Base-by-base conservation (phyloP, 2,113 vertebrate genomes). In the Syngnathus scovelli region DNA sequence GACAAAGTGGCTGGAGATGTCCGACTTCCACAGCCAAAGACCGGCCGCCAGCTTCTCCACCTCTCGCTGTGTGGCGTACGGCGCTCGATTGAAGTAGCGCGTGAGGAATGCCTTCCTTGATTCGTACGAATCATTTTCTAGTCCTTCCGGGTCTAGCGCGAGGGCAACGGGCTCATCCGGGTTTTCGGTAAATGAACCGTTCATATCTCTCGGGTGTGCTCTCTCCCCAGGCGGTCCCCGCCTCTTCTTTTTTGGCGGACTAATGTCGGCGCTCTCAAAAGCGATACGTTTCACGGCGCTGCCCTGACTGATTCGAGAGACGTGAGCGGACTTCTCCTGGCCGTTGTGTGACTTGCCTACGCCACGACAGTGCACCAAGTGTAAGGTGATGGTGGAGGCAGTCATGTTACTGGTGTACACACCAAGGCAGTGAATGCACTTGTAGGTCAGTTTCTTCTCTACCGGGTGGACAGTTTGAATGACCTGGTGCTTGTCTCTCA, bases 371-470 rank as follows among this genome's bases (percentile, higher is more conserved):
- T 99, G 97, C 27, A 99, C 97, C 6, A 99, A 87, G 78, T 99
- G 97, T 74, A 99, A 90, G 0, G 97, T 99, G 67, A 98, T 99
- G 11, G 97, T 99, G 9, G 97, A 99, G 75, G 97, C 97, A 0
- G 97, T 99, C 97, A 99, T 99, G 90, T 99, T 99, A 85, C 95
- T 98, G 0, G 97, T 99, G 18, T 98, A 99, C 39, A 99, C 97
- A 6, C 97, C 96, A 52, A 99, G 91, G 85, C 97, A 99, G 82
- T 99, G 97, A 76, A 99, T 99, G 70, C 97, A 99, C 79, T 99
- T 99, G 85, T 98, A 99, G 27, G 96, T 99, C 21, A 99, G 90
- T 84, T 99, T 98, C 80, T 98, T 99, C 87, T 99, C 96, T 70
- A 99, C 96, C 0, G 96, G 96, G 82, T 99, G 96, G 73, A 99